Base-by-base conservation (phyloP, 2,888 invertebrate species). In the Chironomus riparius region DNA sequence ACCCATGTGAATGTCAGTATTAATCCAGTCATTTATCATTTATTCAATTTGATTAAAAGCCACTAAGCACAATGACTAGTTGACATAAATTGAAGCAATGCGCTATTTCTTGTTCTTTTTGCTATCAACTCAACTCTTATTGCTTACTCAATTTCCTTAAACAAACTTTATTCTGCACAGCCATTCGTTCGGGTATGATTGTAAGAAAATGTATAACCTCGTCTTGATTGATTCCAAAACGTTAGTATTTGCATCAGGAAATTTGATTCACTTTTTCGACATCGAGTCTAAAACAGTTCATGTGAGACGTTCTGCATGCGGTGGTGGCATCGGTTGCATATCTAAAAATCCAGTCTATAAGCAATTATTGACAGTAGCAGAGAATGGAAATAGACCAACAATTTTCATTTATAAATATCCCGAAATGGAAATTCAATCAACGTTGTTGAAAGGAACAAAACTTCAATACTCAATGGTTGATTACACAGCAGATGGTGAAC, bases 121-220 rank as follows among this genome's bases (percentile, higher is more conserved):
- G 6, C 28, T 28, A 28, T n/a, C n/a, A n/a, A n/a, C 5, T 6
- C n/a, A 28, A 28, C 3, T 28, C 5, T 6, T 13, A n/a, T 13
- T 50, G n/a, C n/a, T 56, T 18, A 56, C 15, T 15, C 18, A 15
- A 56, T 18, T 76, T 77, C 79, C 38, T 10, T 38, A 10, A 10
- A 38, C 10, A 38, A 38, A 38, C 38, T 38, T 38, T 38, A 7
- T 2, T 10, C 7, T 38, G 10, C 38, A 62, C 78, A 95, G 94
- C 81, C 87, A 92, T 84, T 95, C 95, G 0, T 95, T 90, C 82
- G 94, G 94, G 7, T 97, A 94, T 82, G 91, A 95, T 81, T 93
- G 94, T 81, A 89, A 87, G 78, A 91, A 90, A 79, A 87, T 90
- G 77, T 93, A 91, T 81, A 97, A 97, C 82, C 83, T 97, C 65